Evolutionary conservation across 2,888 invertebrate genomes (phyloP).

Genomic region (Lucinisca nassula): DNA sequence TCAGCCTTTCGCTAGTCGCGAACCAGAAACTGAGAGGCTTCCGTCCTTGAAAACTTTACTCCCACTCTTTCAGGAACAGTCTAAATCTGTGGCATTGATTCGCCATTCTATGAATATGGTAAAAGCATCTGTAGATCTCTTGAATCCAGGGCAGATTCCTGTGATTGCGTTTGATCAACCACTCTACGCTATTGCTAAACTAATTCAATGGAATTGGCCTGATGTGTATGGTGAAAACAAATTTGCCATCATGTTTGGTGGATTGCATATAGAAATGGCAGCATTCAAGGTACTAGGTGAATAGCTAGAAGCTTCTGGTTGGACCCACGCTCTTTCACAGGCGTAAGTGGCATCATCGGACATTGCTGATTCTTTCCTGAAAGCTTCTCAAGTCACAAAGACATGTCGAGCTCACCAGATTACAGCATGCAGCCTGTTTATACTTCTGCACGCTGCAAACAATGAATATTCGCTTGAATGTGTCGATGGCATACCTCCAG

Average conservation of each 20-base stretch:
- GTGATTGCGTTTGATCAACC: neutral
- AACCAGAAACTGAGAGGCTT: too few species aligned
- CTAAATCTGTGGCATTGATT: conserved; percentile 1
- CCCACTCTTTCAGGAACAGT: neutral
- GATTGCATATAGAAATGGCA: neutral
- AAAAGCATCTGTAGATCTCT: neutral
- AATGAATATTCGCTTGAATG: too few species aligned
- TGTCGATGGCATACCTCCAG: too few species aligned
- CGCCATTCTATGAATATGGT: neutral
- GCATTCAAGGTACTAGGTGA: neutral
- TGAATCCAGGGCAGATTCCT: neutral
- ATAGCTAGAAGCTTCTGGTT: neutral
- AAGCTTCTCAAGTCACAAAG: too few species aligned
- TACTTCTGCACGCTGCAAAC: too few species aligned
- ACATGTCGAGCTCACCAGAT: too few species aligned
- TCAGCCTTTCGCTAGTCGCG: neutral
- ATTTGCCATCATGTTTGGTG: neutral
- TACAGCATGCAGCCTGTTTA: too few species aligned
- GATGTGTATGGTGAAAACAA: neutral
- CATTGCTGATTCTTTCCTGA: neutral
- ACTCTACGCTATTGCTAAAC: neutral
- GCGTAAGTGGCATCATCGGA: neutral
- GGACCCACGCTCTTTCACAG: neutral
- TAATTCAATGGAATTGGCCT: neutral
- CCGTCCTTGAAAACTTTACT: neutral